Conservation (phyloP, 2,888 invertebrate genomes). For the Coenonympha arcania region DNA sequence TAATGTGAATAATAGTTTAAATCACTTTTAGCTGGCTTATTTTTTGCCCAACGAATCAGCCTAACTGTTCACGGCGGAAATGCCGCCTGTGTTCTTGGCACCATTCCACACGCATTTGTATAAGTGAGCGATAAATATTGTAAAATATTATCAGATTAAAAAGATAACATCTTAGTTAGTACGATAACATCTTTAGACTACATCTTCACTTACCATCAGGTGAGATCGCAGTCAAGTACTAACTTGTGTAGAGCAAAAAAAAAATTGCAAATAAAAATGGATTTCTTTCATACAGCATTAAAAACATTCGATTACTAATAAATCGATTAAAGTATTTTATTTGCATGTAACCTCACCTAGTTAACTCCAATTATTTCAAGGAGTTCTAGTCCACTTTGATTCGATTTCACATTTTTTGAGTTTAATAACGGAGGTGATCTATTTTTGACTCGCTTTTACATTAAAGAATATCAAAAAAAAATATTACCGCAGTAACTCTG, state of each 20-base stretch:
- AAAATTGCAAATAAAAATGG: too few species aligned
- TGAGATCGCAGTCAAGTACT: too few species aligned
- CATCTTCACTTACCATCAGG: too few species aligned
- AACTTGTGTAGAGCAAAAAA: too few species aligned
- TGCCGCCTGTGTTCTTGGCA: not conserved
- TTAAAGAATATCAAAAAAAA: too few species aligned
- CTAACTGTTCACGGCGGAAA: not conserved
- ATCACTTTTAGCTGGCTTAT: not conserved
- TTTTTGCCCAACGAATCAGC: not conserved
- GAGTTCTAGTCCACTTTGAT: not conserved
- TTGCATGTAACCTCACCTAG: not conserved
- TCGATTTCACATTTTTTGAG: conserved; percentile 4
- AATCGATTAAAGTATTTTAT: not conserved
- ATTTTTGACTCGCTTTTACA: not conserved
- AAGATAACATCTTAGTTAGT: too few species aligned
- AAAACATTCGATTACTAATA: not conserved
- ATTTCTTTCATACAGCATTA: not conserved
- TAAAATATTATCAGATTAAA: too few species aligned
- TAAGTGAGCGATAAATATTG: too few species aligned
- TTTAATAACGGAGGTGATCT: not conserved
- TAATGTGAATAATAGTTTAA: too few species aligned
- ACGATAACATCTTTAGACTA: too few species aligned
- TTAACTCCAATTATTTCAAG: conserved; percentile 1
- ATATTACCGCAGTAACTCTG: too few species aligned
- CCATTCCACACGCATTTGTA: too few species aligned